Conservation (phyloP, 2,888 invertebrate species). For the Brachylomia viminalis region DNA sequence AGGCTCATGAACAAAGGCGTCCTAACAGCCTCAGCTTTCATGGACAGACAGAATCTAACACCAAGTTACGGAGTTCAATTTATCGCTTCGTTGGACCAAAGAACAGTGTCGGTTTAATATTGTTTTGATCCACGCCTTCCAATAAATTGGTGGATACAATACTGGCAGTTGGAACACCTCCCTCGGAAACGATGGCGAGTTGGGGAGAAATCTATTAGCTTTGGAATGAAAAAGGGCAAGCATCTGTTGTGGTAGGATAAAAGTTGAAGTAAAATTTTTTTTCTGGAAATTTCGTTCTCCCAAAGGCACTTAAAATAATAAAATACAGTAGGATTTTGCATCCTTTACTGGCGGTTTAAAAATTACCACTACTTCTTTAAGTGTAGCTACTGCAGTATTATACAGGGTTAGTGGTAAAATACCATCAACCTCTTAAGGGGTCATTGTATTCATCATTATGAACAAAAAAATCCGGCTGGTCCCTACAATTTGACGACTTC, state of each 20-base stretch:
- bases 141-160: constrained; percentile 32
- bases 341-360: no score
- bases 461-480: no score
- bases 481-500: no score
- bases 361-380: no score
- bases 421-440: no score
- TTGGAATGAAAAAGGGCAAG: not conserved
- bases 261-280: no score
- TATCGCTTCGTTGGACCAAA: constrained; percentile 54
- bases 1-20: not conserved
- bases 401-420: no score
- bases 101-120: constrained; percentile 36
- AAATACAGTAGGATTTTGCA: no score
- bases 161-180: not conserved
- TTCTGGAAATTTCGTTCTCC: no score
- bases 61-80: constrained; percentile 45
- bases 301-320: no score
- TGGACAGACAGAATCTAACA: constrained; percentile 27
- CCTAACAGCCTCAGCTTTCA: constrained; percentile 10
- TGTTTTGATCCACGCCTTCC: constrained; percentile 40
- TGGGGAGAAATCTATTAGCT: constrained; percentile 16
- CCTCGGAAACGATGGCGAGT: not conserved
- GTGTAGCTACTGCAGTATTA: no score
- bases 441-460: no score
- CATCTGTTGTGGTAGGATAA: not conserved